Conservation (phyloP, 35 echinoderm and acorn worm species). For the Eucidaris tribuloides region DNA sequence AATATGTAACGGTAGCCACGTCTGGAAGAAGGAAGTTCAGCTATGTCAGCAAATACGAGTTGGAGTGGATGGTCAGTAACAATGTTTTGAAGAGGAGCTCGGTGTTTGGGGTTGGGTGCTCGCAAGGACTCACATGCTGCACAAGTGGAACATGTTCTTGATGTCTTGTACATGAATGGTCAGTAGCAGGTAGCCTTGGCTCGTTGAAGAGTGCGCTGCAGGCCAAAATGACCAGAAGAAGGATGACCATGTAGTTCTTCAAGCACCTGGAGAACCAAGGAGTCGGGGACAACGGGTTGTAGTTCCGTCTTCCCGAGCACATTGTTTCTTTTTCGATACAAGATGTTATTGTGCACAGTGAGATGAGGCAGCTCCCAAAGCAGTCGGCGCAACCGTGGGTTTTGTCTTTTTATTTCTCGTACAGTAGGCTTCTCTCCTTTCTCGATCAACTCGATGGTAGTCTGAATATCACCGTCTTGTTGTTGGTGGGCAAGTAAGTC, state of each 20-base stretch:
- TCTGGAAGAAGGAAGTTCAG: constrained; percentile 1
- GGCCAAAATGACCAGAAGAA: neutral
- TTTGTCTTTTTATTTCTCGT: neutral
- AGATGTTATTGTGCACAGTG: neutral
- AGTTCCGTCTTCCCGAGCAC: neutral
- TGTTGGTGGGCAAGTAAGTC: neutral
- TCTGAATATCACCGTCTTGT: neutral
- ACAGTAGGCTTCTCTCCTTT: neutral
- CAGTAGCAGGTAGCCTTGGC: neutral
- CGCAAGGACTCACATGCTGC: neutral
- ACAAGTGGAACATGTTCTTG: neutral
- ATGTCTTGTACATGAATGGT: neutral
- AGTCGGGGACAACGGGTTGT: neutral
- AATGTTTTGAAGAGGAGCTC: neutral
- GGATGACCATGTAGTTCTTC: constrained; percentile 16
- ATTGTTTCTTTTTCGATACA: neutral
- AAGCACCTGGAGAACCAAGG: neutral
- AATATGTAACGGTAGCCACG: neutral
- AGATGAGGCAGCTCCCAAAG: neutral
- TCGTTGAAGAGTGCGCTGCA: neutral
- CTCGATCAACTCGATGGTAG: neutral
- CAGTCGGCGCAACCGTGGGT: neutral
- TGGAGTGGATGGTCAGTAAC: neutral
- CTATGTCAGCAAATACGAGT: neutral
- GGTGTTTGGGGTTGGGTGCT: constrained; percentile 1